Base-by-base conservation (phyloP, 2,113 vertebrate genomes). In the Leiothrix lutea region DNA sequence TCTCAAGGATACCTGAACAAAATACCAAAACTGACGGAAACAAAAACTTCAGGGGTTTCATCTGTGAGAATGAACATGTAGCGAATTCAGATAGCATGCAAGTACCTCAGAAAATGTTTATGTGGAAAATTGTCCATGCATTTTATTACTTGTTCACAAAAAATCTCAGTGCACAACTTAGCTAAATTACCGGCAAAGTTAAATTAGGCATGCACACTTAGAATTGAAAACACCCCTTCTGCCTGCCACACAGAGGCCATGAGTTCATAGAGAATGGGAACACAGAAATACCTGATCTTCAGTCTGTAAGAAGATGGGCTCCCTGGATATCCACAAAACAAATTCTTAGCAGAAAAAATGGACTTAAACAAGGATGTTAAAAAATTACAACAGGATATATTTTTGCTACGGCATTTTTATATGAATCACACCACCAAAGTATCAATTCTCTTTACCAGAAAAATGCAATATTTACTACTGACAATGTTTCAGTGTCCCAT, bases 71-170 rank as follows among this genome's bases (percentile, higher is more conserved):
- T 51, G 83, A 92, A 82, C 67, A 91, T 5, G 33, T 25, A 79
- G 93, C 80, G 81, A 86, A 95, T 92, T 92, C 64, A 80, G 85
- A 87, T 11, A 72, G 84, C 62, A 67, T 79, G 83, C 62, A 87
- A 94, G 90, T 73, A 93, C 93, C 53, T 84, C 72, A 77, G 58
- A 95, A 96, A 97, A 96, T 79, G 58, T 93, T 96, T 92, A 75
- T 90, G 83, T 93, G 85, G 91, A 94, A 95, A 97, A 97, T 73
- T 94, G 82, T 31, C 89, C 95, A 86, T 92, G 95, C 92, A 91
- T 97, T 97, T 96, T 97, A 95, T 94, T 94, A 95, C 92, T 92
- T 90, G 85, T 90, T 96, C 93, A 85, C 87, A 91, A 92, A 94
- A 94, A 91, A 91, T 94, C 95, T 97, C 95, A 93, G 57, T 92